Base-by-base conservation (phyloP, 2,888 invertebrate species). In the Drosophila trichaetosa region DNA sequence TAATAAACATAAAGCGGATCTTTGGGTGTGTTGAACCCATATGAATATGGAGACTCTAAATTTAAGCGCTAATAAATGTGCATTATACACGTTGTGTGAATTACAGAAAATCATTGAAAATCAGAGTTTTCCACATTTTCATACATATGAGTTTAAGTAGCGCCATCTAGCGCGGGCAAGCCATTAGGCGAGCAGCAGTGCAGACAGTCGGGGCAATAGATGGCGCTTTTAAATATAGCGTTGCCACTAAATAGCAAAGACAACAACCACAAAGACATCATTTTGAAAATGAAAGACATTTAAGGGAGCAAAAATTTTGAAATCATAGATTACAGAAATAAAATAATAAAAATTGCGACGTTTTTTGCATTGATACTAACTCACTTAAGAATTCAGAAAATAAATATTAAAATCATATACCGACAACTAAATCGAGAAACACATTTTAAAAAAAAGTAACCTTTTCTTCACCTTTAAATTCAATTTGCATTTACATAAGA, bases 151-250 rank as follows among this genome's bases (percentile, higher is more conserved):
- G 18, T 6, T 21, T 29, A 7, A 2, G 0, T 7, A 29, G 49
- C 78, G 78, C 58, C 79, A 78, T 51, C 75, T 78, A 38, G 7
- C 4, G 46, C 0, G 11, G 11, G 10, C n/a, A 13, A 38, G 36
- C 4, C 3, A 31, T 6, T 18, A 13, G 8, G 13, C 21, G 16
- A 16, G 1, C 0, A 2, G 27, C 7, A 4, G 2, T 2, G 3
- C 1, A n/a, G 0, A 10, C 5, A 10, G 2, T 0, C n/a, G 27
- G 3, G 1, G 0, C 61, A 21, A 34, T 7, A 73, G 60, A 49
- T 77, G 64, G 53, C 72, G 61, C 53, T 42, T 0, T 7, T 0
- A 2, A 0, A 1, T 7, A 7, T 2, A 33, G 54, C 16, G 61
- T 7, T 79, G 59, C 79, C 68, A 74, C 11, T 53, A 1, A 7